Evolutionary conservation across 2,113 vertebrate species (phyloP).

Genomic region (Axis porcinus): DNA sequence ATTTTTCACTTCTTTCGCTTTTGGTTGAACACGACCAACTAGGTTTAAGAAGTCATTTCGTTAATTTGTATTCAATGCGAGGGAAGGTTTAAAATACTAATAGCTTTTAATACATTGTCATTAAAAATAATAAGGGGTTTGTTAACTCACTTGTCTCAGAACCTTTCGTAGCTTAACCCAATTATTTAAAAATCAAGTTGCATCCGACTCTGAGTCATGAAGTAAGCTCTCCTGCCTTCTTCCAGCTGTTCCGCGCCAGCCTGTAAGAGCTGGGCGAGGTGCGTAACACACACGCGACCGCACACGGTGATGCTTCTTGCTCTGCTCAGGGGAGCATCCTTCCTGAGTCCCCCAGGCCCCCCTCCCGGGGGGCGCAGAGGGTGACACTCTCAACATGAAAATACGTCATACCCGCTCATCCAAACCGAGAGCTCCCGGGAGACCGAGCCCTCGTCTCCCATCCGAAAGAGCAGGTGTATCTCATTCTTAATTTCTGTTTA

Average conservation of each 20-base stretch:
- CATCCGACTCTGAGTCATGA: background rate
- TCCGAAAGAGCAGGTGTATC: rapidly evolving
- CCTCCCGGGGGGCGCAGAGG: background rate
- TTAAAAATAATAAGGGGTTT: background rate
- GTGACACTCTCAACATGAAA: rapidly evolving
- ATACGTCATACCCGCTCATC: rapidly evolving
- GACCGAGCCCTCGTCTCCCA: rapidly evolving
- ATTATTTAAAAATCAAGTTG: background rate
- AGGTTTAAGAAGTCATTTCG: background rate
- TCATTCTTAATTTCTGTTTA: background rate
- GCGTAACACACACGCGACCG: rapidly evolving
- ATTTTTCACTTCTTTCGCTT: background rate
- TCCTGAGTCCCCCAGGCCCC: background rate
- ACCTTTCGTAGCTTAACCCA: background rate
- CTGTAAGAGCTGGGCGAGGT: rapidly evolving
- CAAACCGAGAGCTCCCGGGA: rapidly evolving
- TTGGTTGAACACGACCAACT: background rate
- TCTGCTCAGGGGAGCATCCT: rapidly evolving
- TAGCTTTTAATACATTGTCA: background rate
- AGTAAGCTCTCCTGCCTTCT: rapidly evolving
- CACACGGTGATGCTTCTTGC: rapidly evolving
- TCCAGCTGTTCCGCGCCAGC: rapidly evolving
- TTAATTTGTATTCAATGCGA: background rate
- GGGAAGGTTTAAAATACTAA: background rate
- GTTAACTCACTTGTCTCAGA: background rate